Base-by-base conservation (phyloP, 1,140 invertebrate genomes). In the Drosophila pachea region DNA sequence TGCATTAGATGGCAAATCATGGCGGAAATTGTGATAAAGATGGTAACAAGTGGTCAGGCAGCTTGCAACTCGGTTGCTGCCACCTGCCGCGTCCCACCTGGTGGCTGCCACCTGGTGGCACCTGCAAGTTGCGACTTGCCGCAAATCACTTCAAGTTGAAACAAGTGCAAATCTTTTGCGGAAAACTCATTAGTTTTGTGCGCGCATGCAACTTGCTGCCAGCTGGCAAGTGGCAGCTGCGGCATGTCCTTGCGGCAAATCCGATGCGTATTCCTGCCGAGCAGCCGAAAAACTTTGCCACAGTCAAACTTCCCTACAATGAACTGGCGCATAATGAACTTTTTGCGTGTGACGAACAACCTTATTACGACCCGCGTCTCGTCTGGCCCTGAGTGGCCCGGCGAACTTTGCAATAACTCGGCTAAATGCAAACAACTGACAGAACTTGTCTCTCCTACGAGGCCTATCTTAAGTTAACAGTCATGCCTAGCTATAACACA, bases 171-270 rank as follows among this genome's bases (percentile, higher is more conserved):
- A 74, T 74, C 68, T 77, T 60, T 50, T 38, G 36, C 74, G 64
- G 71, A 78, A 83, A 82, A 78, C 78, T 82, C 78, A 82, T 82
- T 82, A 82, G 78, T 75, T 74, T 77, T 43, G 29, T 75, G 36
- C 32, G 32, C 40, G 35, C 33, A 9, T 47, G 43, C 62, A 62
- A 72, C 49, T 68, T 68, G 49, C 48, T 22, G 49, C 16, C 54
- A 40, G 49, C 32, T 35, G 36, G 47, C 48, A 32, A 9, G 31
- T 12, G 36, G 55, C 38, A 40, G 22, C 59, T 61, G 49, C 40
- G 32, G 54, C 35, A 8, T 59, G 31, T 8, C 38, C 22, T 53
- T 40, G 58, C 8, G 43, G 22, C 11, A 38, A 48, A 49, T 48
- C 33, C 35, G 43, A 58, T 58, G 62, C 62, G 40, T 63, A 11